Base-by-base conservation (phyloP, 1,140 invertebrate species). In the Papilio aristodemus region DNA sequence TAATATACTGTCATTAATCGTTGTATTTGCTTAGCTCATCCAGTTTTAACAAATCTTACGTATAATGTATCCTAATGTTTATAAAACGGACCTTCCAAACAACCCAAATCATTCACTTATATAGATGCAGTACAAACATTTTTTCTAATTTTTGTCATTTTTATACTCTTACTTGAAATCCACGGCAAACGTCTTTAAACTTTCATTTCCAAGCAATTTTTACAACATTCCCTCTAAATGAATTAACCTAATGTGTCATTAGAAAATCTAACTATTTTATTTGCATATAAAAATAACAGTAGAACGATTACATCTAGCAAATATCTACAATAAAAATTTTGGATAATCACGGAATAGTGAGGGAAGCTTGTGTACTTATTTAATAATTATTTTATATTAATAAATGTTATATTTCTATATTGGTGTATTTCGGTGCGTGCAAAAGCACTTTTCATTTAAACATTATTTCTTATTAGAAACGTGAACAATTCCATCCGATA, bases 271-370 rank as follows among this genome's bases (percentile, higher is more conserved):
- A 83, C 78, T 85, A 86, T 85, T 76, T 81, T 80, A 83, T 81
- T 87, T 89, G 87, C 86, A 90, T 91, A 90, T 90, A 91, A 91
- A 90, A 91, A 91, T 91, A 91, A 91, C 85, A 91, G 90, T 85
- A 89, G 80, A 91, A 83, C 74, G 81, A 84, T 84, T 82, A 81
- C 86, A 82, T 78, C 89, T 91, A 89, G 85, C 85, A 85, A 86
- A 87, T 89, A 89, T 83, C 85, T 90, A 91, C 84, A 87, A 82
- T 90, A 86, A 88, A 88, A 87, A 76, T 75, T 54, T 83, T 70
- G 76, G 77, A 83, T 84, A 77, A 81, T 81, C 79, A 83, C 81
- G 81, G 79, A 84, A 83, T 71, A 83, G 84, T 86, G 84, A 79
- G 81, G 82, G 76, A 87, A 89, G 87, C 85, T 83, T 74, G 87